These are phyloP conservation scores for Riptortus pedestris DNA, from an alignment of 1,140 invertebrate genomes.

Conservation along the genomic window DNA sequence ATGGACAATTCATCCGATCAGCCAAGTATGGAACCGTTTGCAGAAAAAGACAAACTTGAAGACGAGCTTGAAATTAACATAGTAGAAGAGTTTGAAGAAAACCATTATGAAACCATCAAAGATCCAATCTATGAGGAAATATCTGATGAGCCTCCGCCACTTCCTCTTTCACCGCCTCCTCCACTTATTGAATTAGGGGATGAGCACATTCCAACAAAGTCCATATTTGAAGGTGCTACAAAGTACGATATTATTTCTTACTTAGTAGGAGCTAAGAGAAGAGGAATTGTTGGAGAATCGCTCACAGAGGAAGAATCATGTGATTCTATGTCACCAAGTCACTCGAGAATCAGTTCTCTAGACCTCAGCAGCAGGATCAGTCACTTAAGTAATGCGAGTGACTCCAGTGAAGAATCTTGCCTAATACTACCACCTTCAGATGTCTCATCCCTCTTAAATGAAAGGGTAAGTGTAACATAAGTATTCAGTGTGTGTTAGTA, in stretches of 20 bases:
- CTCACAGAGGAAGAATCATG: conserved; percentile 38
- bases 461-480: conserved; percentile 25
- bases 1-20: conserved; percentile 4
- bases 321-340: conserved; percentile 19
- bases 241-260: conserved; percentile 83
- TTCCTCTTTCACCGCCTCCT: conserved; percentile 62
- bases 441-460: conserved; percentile 23
- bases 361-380: conserved; percentile 47
- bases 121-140: conserved; percentile 86
- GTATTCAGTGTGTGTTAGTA: too few relatives aligned
- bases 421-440: conserved; percentile 41
- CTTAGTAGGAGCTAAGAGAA: conserved; percentile 70
- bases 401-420: conserved; percentile 57
- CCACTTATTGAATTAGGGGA: conserved; percentile 33
- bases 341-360: conserved; percentile 29
- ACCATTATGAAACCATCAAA: conserved; percentile 68
- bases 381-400: conserved; percentile 48
- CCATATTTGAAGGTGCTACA: conserved; percentile 67
- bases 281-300: conserved; percentile 43
- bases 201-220: conserved; percentile 37
- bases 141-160: conserved; percentile 52
- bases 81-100: conserved; percentile 45
- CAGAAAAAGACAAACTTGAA: conserved; percentile 26
- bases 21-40: not conserved
- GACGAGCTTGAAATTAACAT: conserved; percentile 27